Percentiles rank a stretch among this genome's conserved stretches.
These are phyloP conservation scores for Menura novaehollandiae DNA, from an alignment of 2,113 vertebrate species.

Conservation along the genomic window DNA sequence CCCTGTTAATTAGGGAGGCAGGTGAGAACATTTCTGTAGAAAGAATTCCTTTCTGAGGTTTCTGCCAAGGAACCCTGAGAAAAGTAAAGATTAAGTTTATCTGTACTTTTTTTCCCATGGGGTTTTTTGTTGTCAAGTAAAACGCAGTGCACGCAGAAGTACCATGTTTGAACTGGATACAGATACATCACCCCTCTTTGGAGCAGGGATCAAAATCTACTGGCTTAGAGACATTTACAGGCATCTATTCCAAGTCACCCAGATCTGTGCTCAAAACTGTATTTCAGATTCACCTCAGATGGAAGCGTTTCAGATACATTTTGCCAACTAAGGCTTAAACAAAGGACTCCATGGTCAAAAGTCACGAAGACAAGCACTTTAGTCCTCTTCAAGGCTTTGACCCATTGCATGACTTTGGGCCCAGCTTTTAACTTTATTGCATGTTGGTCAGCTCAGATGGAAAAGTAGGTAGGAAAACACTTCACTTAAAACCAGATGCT, in stretches of 20 bases:
- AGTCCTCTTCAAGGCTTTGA: not conserved
- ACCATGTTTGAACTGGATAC: not conserved
- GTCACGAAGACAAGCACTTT: not conserved
- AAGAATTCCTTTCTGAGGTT: not conserved
- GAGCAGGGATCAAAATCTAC: not conserved
- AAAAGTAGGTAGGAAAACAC: conserved; percentile 42
- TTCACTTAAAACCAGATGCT: conserved; percentile 31
- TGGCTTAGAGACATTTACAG: not conserved
- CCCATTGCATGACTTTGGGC: not conserved
- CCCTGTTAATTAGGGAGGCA: not conserved
- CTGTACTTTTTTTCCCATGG: not conserved
- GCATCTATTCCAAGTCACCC: not conserved
- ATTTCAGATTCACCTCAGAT: not conserved
- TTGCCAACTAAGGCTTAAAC: not conserved
- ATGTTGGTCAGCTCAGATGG: not conserved
- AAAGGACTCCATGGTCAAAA: not conserved
- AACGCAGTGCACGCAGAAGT: not conserved
- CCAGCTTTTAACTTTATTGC: not conserved
- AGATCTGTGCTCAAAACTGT: not conserved
- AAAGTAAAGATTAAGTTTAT: not conserved
- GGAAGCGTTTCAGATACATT: not conserved
- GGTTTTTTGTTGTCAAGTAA: not conserved
- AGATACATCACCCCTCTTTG: not conserved
- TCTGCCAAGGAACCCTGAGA: not conserved
- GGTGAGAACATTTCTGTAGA: not conserved